Conservation (phyloP, 1,140 invertebrate genomes). For the Drosophila sp. region DNA sequence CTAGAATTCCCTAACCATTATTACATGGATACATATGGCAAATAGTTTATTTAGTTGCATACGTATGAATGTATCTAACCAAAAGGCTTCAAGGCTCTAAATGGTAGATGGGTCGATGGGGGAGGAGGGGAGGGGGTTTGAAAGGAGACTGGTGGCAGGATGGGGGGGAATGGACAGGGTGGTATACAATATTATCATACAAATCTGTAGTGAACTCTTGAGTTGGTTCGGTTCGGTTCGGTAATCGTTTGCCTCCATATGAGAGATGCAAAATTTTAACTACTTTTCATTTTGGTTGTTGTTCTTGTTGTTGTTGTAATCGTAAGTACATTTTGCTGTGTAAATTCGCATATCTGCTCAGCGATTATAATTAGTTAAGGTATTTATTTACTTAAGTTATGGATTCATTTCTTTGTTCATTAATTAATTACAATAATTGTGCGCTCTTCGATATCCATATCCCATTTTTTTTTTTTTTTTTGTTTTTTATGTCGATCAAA, state of each 20-base stretch:
- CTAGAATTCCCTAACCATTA: constrained; percentile 9
- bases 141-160: background rate
- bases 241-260: background rate
- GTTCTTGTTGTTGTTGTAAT: constrained; percentile 18
- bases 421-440: constrained; percentile 74
- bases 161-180: constrained; percentile 12
- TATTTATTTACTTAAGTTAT: constrained; percentile 65
- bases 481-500: constrained; percentile 17
- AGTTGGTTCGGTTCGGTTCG: constrained; percentile 31
- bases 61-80: background rate
- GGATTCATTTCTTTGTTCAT: constrained; percentile 52
- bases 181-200: constrained; percentile 40
- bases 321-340: constrained; percentile 43
- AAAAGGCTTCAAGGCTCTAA: constrained; percentile 9
- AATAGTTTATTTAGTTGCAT: constrained; percentile 8
- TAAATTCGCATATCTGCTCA: constrained; percentile 59
- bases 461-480: constrained; percentile 22
- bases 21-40: constrained; percentile 5
- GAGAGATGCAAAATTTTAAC: constrained; percentile 6
- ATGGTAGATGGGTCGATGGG: background rate
- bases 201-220: constrained; percentile 37
- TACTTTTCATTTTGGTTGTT: background rate
- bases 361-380: constrained; percentile 39
- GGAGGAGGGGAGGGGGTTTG: background rate
- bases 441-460: constrained; percentile 76